Percentiles rank a stretch among this genome's conserved stretches.
Evolutionary conservation across 2,888 invertebrate species (phyloP).

Genomic region (Tetheella fluctuosa): DNA sequence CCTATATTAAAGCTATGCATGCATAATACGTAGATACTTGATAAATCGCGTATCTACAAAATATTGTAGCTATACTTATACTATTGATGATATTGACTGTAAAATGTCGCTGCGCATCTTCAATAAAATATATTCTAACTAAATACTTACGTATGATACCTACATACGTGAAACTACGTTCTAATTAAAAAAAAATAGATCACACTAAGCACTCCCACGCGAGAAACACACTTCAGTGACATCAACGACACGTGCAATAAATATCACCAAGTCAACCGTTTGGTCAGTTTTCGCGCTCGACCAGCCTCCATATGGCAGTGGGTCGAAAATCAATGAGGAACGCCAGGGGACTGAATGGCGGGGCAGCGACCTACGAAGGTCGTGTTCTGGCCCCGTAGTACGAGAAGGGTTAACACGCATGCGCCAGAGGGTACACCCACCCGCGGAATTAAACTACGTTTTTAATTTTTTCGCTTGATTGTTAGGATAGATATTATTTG

Average conservation of each 20-base stretch:
- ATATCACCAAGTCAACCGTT: constrained; percentile 55
- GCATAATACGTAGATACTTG: neutral
- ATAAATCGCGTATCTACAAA: too few relatives aligned
- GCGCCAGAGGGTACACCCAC: constrained; percentile 48
- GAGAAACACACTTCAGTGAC: neutral
- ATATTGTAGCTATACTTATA: too few relatives aligned
- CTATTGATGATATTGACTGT: neutral
- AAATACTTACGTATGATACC: too few relatives aligned
- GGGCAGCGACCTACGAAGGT: constrained; percentile 78
- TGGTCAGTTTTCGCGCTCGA: constrained; percentile 58
- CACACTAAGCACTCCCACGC: neutral
- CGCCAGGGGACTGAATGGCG: constrained; percentile 68
- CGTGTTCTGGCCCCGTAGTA: constrained; percentile 69
- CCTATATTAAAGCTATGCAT: too few relatives aligned
- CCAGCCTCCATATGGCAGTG: constrained; percentile 57
- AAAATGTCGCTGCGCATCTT: neutral
- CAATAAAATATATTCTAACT: neutral
- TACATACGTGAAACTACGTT: neutral
- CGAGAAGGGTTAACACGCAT: constrained; percentile 69
- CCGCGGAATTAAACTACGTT: neutral
- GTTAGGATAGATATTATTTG: neutral
- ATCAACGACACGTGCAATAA: constrained; percentile 37
- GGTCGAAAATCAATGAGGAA: constrained; percentile 77
- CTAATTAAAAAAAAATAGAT: neutral
- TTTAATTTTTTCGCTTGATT: constrained; percentile 2